These are phyloP conservation scores for Octodonta nipae DNA, from an alignment of 2,888 invertebrate species.

Conservation along the genomic window DNA sequence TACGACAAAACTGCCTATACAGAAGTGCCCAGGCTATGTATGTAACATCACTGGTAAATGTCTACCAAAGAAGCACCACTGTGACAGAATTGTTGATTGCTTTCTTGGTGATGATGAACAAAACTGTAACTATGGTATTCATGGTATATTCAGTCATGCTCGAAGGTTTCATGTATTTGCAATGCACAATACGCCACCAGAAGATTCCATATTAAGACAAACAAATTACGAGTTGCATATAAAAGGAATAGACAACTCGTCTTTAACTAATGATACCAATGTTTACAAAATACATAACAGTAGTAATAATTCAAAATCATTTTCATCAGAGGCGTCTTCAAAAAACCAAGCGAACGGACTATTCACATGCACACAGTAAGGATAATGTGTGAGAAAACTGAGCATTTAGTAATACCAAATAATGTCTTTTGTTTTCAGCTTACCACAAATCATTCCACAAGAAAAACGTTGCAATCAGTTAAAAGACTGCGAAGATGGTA, in stretches of 20 bases:
- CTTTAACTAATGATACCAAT: too few species aligned
- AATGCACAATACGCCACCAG: too few species aligned
- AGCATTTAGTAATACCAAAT: constrained; percentile 1
- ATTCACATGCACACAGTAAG: too few species aligned
- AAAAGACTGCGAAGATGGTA: constrained; percentile 69
- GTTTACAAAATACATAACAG: too few species aligned
- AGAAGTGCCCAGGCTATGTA: constrained; percentile 58
- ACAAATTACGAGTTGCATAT: too few species aligned
- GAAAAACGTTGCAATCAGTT: constrained; percentile 51
- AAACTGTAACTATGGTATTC: constrained; percentile 38
- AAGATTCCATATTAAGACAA: too few species aligned
- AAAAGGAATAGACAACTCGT: too few species aligned
- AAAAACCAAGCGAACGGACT: too few species aligned
- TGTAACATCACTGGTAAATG: constrained; percentile 56
- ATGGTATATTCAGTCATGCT: constrained; percentile 14
- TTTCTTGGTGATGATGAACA: constrained; percentile 69
- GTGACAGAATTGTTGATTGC: constrained; percentile 64
- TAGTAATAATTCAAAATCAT: too few species aligned
- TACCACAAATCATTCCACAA: constrained; percentile 49
- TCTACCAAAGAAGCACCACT: constrained; percentile 48
- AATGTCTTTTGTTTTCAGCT: constrained; percentile 36
- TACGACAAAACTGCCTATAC: constrained; percentile 41
- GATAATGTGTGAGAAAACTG: too few species aligned
- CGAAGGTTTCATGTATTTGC: too few species aligned
- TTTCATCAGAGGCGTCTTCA: too few species aligned